Conservation (phyloP, 2,888 invertebrate species). For the Glyphotaelius pellucidus region DNA sequence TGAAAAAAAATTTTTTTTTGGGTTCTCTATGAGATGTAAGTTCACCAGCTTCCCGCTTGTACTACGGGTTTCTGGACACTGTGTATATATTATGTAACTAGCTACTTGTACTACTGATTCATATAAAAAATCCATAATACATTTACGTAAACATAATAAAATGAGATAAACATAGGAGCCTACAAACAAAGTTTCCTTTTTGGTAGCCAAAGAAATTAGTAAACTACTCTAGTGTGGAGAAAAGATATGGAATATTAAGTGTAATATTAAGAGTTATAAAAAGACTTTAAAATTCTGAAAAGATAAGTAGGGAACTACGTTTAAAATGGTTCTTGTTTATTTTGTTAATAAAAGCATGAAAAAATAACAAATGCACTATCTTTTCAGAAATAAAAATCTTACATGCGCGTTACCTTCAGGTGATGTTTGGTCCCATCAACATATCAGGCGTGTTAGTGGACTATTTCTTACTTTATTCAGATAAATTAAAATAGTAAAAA, state of each 20-base stretch:
- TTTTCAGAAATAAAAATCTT: constrained; percentile 7
- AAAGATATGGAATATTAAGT: neutral
- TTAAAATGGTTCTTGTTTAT: neutral
- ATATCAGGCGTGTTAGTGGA: constrained; percentile 46
- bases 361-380: neutral
- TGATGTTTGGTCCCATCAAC: constrained; percentile 60
- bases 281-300: neutral
- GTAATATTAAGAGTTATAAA: neutral
- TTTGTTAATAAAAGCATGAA: neutral
- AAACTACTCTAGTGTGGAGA: neutral
- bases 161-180: neutral
- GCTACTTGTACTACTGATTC: neutral
- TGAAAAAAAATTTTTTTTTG: neutral
- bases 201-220: neutral
- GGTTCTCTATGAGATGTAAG: too few relatives aligned
- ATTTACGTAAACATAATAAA: neutral
- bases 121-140: neutral
- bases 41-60: neutral
- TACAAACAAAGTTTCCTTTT: neutral
- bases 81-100: too few relatives aligned
- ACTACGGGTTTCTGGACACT: neutral
- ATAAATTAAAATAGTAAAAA: constrained; percentile 16
- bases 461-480: constrained; percentile 18
- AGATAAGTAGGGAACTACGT: neutral
- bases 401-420: constrained; percentile 56